These are phyloP conservation scores for Hybos culiciformis DNA, from an alignment of 2,888 invertebrate species.

Conservation along the genomic window DNA sequence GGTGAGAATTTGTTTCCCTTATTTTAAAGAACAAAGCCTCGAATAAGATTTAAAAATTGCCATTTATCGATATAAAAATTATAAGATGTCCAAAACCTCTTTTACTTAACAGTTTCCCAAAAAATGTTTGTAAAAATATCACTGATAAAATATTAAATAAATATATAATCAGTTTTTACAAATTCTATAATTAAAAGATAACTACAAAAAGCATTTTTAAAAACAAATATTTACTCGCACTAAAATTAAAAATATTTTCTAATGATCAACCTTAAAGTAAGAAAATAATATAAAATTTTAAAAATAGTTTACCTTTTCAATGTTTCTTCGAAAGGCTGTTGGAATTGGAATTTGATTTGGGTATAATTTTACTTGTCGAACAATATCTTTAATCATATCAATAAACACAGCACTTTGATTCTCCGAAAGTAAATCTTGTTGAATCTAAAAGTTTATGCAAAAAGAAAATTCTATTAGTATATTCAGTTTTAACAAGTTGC, in stretches of 20 bases:
- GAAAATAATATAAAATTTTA: background rate
- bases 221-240: background rate
- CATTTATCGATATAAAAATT: too few relatives aligned
- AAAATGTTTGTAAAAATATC: too few relatives aligned
- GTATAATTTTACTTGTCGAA: conserved; percentile 65
- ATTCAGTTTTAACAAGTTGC: too few relatives aligned
- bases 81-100: too few relatives aligned
- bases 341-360: conserved; percentile 57
- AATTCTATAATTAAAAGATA: background rate
- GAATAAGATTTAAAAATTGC: too few relatives aligned
- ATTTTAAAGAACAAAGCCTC: too few relatives aligned
- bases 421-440: conserved; percentile 62
- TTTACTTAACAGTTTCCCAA: too few relatives aligned
- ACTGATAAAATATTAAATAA: too few relatives aligned
- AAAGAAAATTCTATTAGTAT: conserved; percentile 4
- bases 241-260: too few relatives aligned
- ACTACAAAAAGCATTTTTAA: background rate
- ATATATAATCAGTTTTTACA: too few relatives aligned
- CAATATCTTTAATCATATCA: conserved; percentile 74
- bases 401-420: conserved; percentile 66
- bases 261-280: too few relatives aligned
- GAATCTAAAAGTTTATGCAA: conserved; percentile 50
- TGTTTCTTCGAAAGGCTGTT: conserved; percentile 30
- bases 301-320: conserved; percentile 29
- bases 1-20: too few relatives aligned